Evolutionary conservation across 1,140 invertebrate genomes (phyloP).

Genomic region (Babylonia areolata): DNA sequence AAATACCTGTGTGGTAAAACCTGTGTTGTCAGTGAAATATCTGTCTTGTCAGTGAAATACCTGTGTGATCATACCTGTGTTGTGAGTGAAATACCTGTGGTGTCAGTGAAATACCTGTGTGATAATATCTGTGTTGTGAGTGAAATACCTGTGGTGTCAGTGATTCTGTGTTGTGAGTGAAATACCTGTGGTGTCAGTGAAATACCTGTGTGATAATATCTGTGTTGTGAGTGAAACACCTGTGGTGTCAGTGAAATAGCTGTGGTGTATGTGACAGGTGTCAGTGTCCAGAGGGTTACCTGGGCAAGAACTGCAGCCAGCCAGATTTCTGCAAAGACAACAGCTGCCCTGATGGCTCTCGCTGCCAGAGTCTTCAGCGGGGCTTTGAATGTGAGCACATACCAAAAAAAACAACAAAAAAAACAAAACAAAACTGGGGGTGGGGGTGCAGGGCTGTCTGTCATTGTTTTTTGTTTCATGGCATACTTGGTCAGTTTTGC

Average conservation of each 20-base stretch:
- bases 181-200: no score
- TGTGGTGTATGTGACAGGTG: constrained; percentile 78
- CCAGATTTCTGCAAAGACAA: constrained; percentile 90
- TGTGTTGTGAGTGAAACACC: no score
- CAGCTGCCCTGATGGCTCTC: constrained; percentile 86
- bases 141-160: neutral
- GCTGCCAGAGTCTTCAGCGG: constrained; percentile 90
- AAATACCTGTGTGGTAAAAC: neutral
- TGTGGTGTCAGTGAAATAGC: no score
- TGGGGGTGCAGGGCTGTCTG: no score
- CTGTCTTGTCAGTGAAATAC: neutral
- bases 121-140: constrained; percentile 5
- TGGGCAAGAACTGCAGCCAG: constrained; percentile 93
- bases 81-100: no score
- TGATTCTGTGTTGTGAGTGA: no score
- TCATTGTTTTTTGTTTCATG: no score
- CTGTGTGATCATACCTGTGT: no score
- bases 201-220: no score
- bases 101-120: constrained; percentile 9
- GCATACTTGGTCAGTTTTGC: no score
- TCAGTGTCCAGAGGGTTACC: constrained; percentile 90
- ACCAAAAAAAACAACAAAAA: no score
- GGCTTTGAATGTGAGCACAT: constrained; percentile 97
- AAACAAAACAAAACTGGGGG: no score
- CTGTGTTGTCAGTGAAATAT: neutral